Evolutionary conservation across 2,113 vertebrate genomes (phyloP).

Genomic region (Capra hircus): DNA sequence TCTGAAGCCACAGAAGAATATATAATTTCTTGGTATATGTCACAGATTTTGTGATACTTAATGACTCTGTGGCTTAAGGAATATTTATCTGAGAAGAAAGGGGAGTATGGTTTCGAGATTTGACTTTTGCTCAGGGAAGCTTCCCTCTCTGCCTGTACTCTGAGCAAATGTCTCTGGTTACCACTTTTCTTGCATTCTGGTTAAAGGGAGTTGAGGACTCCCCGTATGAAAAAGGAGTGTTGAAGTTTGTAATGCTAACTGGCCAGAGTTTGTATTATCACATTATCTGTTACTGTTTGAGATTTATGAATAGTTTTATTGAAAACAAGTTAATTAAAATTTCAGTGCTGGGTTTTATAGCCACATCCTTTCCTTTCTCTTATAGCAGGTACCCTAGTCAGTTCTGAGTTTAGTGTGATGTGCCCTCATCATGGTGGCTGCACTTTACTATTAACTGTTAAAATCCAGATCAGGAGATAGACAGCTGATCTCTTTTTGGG

Average conservation of each 20-base stretch:
- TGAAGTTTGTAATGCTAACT: background rate
- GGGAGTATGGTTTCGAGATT: background rate
- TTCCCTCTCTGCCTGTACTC: background rate
- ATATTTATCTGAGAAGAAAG: background rate
- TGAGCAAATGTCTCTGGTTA: background rate
- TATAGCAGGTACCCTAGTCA: background rate
- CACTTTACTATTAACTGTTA: background rate
- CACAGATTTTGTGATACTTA: background rate
- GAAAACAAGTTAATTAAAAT: background rate
- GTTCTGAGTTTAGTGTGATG: background rate
- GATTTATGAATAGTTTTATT: background rate
- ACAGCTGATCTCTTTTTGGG: background rate
- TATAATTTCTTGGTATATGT: background rate
- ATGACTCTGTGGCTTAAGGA: background rate
- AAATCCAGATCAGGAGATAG: background rate
- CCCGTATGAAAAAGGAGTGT: background rate
- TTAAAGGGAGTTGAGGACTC: background rate
- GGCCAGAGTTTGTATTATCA: background rate
- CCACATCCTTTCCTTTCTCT: background rate
- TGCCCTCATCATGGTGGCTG: background rate
- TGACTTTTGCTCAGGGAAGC: background rate
- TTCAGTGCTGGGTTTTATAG: background rate
- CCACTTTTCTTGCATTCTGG: background rate
- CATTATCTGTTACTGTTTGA: background rate
- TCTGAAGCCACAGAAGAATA: background rate